Evolutionary conservation across 1,140 invertebrate genomes (phyloP), one percentile per base, ranked within the genome.

Genomic region (Patella vulgata): DNA sequence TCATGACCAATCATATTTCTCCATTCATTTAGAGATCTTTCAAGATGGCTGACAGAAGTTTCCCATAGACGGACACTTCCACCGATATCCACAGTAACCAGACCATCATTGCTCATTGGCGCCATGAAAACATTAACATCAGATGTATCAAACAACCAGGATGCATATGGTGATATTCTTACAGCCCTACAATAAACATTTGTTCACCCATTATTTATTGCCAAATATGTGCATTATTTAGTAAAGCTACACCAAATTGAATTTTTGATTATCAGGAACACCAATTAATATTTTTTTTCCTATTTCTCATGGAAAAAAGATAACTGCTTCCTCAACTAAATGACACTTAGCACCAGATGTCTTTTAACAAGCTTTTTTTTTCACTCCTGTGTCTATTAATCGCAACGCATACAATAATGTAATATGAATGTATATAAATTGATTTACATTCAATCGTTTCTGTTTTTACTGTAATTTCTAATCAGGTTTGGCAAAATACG

Each of bases 11-110:
- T 78, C 80, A 87, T 84, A 63, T 79, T 80, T 46, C 78, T 78
- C 87, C 87, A 88, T 48, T 84, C 78, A 12, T 76, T 56, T 21
- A 87, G 78, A 17, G 87, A 87, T 25, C 76, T 77, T 53, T 86
- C 78, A 39, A 90, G 80, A 48, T 84, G 79, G 3, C 73, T 64
- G 12, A 84, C 66, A 5, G 83, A 84, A 12, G 87, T 86, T 79
- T 91, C 88, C 89, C 89, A 91, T 12, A 89, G 69, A 33, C 88
- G 79, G 30, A 90, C 80, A 62, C 84, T 86, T 2, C 90, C 89
- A 50, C 82, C 81, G 5, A 80, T 78, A 71, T 91, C 90, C 17
- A 90, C 86, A 1, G 88, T 88, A 17, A 89, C 85, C 39, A 91
- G 64, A 42, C 81, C 86, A 71, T 83, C 85, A 63, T 83, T 86